Evolutionary conservation across 2,797 vertebrate genomes (phyloP).

Genomic region (Micrastur ruficollis): DNA sequence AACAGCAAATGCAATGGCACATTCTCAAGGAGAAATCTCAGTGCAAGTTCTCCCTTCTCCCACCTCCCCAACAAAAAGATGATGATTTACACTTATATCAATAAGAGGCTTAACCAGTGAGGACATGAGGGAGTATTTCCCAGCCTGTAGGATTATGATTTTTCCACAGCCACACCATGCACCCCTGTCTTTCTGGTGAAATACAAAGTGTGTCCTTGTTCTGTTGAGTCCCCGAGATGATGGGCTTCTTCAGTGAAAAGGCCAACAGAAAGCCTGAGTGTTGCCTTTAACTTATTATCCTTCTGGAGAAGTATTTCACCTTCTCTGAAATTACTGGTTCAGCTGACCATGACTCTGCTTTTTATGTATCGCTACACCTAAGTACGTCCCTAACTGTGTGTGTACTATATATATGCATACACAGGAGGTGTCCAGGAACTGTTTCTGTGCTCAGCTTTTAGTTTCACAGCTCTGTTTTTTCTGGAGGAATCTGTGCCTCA

Average conservation of each 20-base stretch:
- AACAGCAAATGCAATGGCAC: slow-evolving; percentile 18
- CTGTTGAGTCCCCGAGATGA: not conserved
- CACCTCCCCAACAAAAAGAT: not conserved
- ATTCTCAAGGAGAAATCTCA: slow-evolving; percentile 36
- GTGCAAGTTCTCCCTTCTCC: not conserved
- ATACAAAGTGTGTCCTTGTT: not conserved
- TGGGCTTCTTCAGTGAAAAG: not conserved
- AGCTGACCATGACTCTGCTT: not conserved
- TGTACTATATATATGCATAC: not conserved
- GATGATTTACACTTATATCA: not conserved
- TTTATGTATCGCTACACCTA: not conserved
- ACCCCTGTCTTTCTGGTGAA: not conserved
- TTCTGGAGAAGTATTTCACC: not conserved
- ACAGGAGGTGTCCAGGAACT: slow-evolving; percentile 3
- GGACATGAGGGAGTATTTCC: not conserved
- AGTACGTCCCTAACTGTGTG: not conserved
- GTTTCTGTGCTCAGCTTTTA: slow-evolving; percentile 4
- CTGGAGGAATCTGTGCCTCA: not conserved
- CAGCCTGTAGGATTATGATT: not conserved
- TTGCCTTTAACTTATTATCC: not conserved
- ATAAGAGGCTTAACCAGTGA: not conserved
- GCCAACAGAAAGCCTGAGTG: not conserved
- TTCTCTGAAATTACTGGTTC: not conserved
- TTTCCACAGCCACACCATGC: not conserved
- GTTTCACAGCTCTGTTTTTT: slow-evolving; percentile 13